Evolutionary conservation across 2,113 vertebrate genomes (phyloP).

Genomic region (Nothocercus nigrocapillus): DNA sequence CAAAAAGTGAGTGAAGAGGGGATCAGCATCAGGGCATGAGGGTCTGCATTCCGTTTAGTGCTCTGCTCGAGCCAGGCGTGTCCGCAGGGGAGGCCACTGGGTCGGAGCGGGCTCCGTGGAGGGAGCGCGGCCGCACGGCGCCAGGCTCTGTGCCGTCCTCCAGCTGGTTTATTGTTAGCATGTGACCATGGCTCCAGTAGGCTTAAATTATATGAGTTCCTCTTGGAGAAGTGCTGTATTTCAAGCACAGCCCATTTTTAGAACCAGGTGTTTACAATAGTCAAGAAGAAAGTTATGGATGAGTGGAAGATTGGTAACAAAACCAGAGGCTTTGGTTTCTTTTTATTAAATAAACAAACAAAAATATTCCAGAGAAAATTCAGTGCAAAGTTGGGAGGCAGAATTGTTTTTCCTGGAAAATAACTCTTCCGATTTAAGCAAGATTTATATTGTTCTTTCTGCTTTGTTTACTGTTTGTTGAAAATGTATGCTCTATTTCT

Average conservation of each 20-base stretch:
- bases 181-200: background rate
- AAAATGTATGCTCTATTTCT: background rate
- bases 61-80: background rate
- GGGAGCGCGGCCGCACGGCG: background rate
- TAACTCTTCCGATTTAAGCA: background rate
- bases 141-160: background rate
- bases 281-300: background rate
- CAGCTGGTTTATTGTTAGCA: background rate
- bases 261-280: background rate
- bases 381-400: background rate
- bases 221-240: background rate
- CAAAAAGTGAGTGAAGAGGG: background rate
- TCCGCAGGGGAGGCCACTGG: background rate
- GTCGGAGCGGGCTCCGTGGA: background rate
- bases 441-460: background rate
- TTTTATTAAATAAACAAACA: background rate
- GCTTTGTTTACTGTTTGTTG: background rate
- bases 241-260: background rate
- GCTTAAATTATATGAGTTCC: background rate
- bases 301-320: background rate
- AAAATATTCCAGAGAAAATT: background rate
- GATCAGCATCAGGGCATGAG: background rate
- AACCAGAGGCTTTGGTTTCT: background rate
- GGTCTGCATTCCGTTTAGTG: background rate
- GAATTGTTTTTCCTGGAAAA: background rate